Evolutionary conservation across 2,797 vertebrate genomes (phyloP), one percentile per base, ranked within the genome.

Genomic region (Moxostoma hubbsi): DNA sequence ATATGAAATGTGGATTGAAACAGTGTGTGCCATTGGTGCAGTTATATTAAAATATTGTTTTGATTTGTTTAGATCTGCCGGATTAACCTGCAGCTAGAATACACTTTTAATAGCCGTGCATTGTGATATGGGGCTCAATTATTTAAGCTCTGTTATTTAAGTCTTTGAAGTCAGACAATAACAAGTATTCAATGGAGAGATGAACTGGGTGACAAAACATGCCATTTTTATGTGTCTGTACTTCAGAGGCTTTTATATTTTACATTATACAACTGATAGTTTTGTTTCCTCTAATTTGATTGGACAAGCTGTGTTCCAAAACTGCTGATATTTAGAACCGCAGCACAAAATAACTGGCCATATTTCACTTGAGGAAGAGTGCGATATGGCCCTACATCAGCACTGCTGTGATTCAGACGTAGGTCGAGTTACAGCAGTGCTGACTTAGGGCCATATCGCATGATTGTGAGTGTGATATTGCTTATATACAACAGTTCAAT

Each of bases 101-200:
- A 46, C 74, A 79, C 69, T 85, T 85, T 84, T 90, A 87, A 90
- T 87, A 89, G 82, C 18, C n/a, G 75, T 80, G 85, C 87, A 88
- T 82, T 85, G 79, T 81, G 78, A 84, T 87, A 84, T 86, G 54
- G 55, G 87, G 90, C 89, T 92, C 75, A 88, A 89, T 91, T 89
- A 92, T 89, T 90, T 84, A 89, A 90, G 90, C 85, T 85, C 87
- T 86, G 87, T 88, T 86, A 87, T 88, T 91, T 76, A 92, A 92
- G 85, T 86, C 86, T 90, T 89, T 81, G 86, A 87, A 86, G 88
- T 86, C 83, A 88, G 86, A 89, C 89, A 91, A 83, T 88, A 90
- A 90, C 80, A 79, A 72, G 67, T 74, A 73, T 81, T 78, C 54
- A 73, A 75, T 85, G 49, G 64, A 81, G 85, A 84, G 86, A 71